A percentile compares a stretch with the other conserved stretches of the same genome.
Evolutionary conservation across 1,140 invertebrate species (phyloP).

Genomic region (Drosophila ficusphila): DNA sequence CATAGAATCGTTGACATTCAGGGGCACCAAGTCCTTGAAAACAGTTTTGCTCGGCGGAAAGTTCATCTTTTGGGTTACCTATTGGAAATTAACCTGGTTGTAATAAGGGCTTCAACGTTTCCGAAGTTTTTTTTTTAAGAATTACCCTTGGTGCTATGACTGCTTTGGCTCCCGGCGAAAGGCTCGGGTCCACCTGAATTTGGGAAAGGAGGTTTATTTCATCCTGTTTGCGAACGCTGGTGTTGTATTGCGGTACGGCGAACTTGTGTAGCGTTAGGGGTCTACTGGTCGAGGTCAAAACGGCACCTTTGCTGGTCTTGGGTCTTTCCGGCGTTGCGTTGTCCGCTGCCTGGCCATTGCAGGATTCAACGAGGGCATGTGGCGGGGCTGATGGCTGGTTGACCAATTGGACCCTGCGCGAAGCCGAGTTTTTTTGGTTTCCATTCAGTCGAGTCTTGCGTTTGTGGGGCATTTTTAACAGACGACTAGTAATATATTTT

Average conservation of each 20-base stretch:
- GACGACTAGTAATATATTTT: background rate
- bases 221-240: slow-evolving; percentile 26
- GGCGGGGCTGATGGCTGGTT: background rate
- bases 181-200: background rate
- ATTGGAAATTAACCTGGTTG: background rate
- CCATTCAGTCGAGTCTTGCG: slow-evolving; percentile 5
- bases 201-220: slow-evolving; percentile 18
- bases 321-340: background rate
- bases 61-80: slow-evolving; percentile 62
- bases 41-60: slow-evolving; percentile 26
- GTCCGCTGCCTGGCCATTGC: background rate
- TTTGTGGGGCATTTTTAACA: slow-evolving; percentile 50
- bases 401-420: background rate
- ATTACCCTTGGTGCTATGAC: slow-evolving; percentile 51
- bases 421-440: slow-evolving; percentile 8
- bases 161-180: slow-evolving; percentile 27
- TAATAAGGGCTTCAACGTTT: background rate
- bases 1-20: slow-evolving; percentile 66
- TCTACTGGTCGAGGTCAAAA: background rate
- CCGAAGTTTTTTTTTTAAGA: no score
- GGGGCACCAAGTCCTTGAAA: slow-evolving; percentile 40
- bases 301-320: background rate
- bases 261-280: background rate
- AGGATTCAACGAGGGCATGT: slow-evolving; percentile 9
- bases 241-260: slow-evolving; percentile 44